Percentiles rank a stretch among this genome's conserved stretches.
Evolutionary conservation across 2,888 invertebrate genomes (phyloP).

Genomic region (Enchytraeus crypticus): DNA sequence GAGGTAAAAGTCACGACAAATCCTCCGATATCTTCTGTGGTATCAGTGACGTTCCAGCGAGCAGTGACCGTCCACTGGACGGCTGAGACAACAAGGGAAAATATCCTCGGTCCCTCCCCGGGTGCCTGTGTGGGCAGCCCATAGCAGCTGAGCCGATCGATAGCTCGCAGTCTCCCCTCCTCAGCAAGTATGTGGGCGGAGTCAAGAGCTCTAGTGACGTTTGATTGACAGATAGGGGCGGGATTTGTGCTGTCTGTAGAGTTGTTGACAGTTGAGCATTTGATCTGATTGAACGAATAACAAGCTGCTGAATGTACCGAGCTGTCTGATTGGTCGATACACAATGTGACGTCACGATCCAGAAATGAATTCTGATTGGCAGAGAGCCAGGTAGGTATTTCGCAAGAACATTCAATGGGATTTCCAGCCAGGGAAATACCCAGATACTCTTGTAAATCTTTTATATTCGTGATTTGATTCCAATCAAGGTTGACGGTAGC

Average conservation of each 20-base stretch:
- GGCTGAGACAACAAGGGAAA: neutral
- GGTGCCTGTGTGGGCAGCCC: neutral
- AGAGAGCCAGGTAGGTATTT: neutral
- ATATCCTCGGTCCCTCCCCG: neutral
- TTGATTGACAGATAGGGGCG: neutral
- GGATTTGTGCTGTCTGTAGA: neutral
- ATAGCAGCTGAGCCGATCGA: neutral
- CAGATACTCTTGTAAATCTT: neutral
- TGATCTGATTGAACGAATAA: neutral
- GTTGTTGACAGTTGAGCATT: neutral
- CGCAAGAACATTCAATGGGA: conserved; percentile 3
- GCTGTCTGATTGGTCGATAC: neutral
- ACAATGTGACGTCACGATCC: conserved; percentile 1
- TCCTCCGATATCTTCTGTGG: neutral
- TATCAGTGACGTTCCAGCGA: neutral
- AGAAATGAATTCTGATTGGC: neutral
- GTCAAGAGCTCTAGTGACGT: neutral
- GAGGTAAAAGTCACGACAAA: neutral
- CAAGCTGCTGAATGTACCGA: neutral
- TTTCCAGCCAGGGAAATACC: conserved; percentile 2
- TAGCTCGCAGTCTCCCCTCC: neutral
- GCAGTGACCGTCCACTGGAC: neutral
- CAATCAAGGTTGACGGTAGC: neutral
- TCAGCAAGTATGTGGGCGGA: neutral
- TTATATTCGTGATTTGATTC: conserved; percentile 1